These are phyloP conservation scores for Orchesella flavescens DNA, from an alignment of 2,888 invertebrate species.

Conservation along the genomic window DNA sequence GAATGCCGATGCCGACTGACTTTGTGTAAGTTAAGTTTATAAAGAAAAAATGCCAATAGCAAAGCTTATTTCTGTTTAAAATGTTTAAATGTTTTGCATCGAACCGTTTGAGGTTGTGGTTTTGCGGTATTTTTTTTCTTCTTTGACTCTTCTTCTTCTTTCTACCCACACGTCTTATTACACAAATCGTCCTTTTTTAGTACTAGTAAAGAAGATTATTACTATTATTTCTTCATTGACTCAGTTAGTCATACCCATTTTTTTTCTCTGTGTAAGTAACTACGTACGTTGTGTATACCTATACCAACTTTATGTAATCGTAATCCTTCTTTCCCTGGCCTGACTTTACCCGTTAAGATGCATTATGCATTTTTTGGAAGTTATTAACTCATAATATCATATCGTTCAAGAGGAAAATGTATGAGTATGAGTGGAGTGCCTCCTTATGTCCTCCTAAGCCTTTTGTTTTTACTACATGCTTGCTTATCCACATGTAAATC, in stretches of 20 bases:
- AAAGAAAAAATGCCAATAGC: too few relatives aligned
- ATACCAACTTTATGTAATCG: not conserved
- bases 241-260: conserved; percentile 41
- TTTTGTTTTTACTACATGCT: not conserved
- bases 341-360: conserved; percentile 25
- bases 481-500: conserved; percentile 4
- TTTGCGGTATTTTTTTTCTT: conserved; percentile 51
- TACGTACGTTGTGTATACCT: not conserved
- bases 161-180: conserved; percentile 26
- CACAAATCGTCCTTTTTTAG: conserved; percentile 32
- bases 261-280: conserved; percentile 1
- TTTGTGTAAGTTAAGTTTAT: too few relatives aligned
- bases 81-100: conserved; percentile 47
- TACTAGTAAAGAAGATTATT: conserved; percentile 53
- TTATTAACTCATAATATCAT: not conserved
- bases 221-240: conserved; percentile 51
- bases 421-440: not conserved
- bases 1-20: too few relatives aligned
- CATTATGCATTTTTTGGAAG: conserved; percentile 48
- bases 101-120: conserved; percentile 59
- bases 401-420: too few relatives aligned
- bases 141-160: too few relatives aligned
- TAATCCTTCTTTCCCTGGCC: not conserved
- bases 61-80: conserved; percentile 11
- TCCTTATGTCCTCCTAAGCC: not conserved